phyloP scores from a whole-genome alignment of 2,113 vertebrate genomes.

The Forbesichthys agassizii region DNA sequence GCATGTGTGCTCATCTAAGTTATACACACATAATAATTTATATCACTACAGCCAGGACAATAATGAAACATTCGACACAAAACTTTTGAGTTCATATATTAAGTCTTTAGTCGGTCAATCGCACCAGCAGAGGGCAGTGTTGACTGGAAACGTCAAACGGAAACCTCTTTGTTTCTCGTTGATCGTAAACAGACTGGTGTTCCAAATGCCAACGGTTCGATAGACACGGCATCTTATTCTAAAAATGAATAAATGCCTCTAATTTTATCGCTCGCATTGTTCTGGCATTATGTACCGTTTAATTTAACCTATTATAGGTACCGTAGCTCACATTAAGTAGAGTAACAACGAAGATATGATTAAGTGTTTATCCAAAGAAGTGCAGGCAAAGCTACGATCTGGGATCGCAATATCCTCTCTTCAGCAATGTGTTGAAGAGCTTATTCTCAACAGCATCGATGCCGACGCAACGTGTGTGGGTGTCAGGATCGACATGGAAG shows the following conservation, averaged over 20 bases:
- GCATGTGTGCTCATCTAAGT: too few species aligned
- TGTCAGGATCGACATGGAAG: constrained; percentile 86
- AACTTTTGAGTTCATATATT: too few species aligned
- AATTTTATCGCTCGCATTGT: too few species aligned
- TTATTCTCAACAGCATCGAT: constrained; percentile 90
- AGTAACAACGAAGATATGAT: constrained; percentile 77
- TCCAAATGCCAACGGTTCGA: not conserved
- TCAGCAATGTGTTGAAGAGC: constrained; percentile 92
- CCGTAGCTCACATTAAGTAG: not conserved
- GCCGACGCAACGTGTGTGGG: constrained; percentile 91
- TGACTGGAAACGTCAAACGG: not conserved
- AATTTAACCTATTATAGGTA: too few species aligned
- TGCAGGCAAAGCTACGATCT: constrained; percentile 85
- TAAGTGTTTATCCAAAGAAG: constrained; percentile 80
- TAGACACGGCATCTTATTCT: too few species aligned
- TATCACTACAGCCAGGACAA: too few species aligned
- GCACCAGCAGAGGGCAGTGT: constrained; percentile 41
- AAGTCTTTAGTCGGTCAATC: not conserved
- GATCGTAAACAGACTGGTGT: constrained; percentile 43
- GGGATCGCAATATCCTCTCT: constrained; percentile 84
- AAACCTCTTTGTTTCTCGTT: constrained; percentile 38
- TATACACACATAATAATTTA: too few species aligned
- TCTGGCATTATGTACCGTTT: too few species aligned
- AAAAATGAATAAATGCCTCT: too few species aligned
- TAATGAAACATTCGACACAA: too few species aligned